Evolutionary conservation across 2,888 invertebrate genomes (phyloP), one percentile per base, ranked within the genome.

Genomic region (Altica lythri): DNA sequence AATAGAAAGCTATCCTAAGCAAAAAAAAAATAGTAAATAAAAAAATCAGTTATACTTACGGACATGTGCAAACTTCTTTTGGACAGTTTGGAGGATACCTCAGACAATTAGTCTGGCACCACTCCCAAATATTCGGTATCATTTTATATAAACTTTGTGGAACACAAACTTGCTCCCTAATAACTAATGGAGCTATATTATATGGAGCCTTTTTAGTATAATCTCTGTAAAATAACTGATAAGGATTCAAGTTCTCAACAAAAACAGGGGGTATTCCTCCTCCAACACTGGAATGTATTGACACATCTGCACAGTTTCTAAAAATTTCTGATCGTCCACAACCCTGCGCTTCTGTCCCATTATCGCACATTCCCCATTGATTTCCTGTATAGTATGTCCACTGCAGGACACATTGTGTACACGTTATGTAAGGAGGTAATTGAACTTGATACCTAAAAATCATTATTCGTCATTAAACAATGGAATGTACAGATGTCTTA

Each of bases 381-480:
- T 95, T 95, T 83, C 90, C 90, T 52, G 94, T 92, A 64, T 87
- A 89, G 74, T 94, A 95, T 52, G 87, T 92, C 95, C 95, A 95
- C 72, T 94, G 93, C n/a, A 95, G 73, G 2, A 95, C 90, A 70
- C 95, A 95, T 67, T 92, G 92, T 0, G 89, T 86, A 69, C 94
- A 95, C 0, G 91, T 91, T 2, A 95, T 75, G 67, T 88, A 91
- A 0, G 90, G 80, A 0, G 95, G 95, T 43, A 95, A 78, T 2
- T 85, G 81, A 0, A 93, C 90, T 59, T 84, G 81, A 73, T 92
- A 91, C 50, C 85, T 81, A 45, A 45, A 57, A 53, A 13, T 22
- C 2, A 12, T 8, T 10, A 4, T 12, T 10, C 10, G 9, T 50
- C n/a, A n/a, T n/a, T n/a, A n/a, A n/a, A n/a, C n/a, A n/a, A n/a